These are phyloP conservation scores for Glyptemys insculpta DNA, from an alignment of 2,797 vertebrate genomes.

Conservation along the genomic window DNA sequence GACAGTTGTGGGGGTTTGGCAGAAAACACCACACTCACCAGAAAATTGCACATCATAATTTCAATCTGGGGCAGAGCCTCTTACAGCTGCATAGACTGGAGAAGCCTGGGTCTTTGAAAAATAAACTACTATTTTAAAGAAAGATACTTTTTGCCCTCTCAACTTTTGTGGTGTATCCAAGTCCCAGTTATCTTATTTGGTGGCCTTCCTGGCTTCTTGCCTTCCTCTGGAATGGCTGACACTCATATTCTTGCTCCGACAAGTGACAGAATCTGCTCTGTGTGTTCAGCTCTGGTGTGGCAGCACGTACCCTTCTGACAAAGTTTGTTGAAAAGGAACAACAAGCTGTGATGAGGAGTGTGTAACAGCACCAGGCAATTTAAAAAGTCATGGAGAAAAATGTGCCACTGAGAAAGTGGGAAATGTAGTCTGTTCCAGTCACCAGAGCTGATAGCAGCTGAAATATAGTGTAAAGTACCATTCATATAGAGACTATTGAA, in stretches of 20 bases:
- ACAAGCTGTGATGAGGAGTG: slow-evolving; percentile 3
- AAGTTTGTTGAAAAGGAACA: neutral
- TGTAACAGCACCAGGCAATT: neutral
- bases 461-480: neutral
- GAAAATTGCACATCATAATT: neutral
- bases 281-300: slow-evolving; percentile 12
- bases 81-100: slow-evolving; percentile 24
- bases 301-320: neutral
- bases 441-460: accelerated
- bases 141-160: neutral
- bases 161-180: neutral
- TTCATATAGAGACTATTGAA: neutral
- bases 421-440: neutral
- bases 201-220: slow-evolving; percentile 17
- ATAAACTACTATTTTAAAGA: neutral
- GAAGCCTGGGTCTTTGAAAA: slow-evolving; percentile 33
- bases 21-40: neutral
- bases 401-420: neutral
- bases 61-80: slow-evolving; percentile 7
- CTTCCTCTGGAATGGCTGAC: neutral
- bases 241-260: slow-evolving; percentile 13
- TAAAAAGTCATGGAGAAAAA: neutral
- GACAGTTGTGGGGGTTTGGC: neutral
- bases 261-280: slow-evolving; percentile 27
- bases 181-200: neutral